Evolutionary conservation across 2,113 vertebrate species (phyloP).

Genomic region (Panthera leo): DNA sequence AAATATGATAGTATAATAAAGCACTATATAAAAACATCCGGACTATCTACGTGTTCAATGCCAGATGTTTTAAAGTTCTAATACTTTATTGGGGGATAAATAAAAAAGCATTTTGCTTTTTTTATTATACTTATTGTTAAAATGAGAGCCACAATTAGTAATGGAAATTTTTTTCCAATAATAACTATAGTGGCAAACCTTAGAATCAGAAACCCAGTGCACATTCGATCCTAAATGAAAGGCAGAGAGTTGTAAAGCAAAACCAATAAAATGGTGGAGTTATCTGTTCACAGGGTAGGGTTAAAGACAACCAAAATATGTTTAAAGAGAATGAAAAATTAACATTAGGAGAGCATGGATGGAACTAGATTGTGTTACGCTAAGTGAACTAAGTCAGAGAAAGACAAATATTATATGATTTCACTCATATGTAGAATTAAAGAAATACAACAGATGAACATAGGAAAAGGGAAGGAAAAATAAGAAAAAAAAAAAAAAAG

Average conservation of each 20-base stretch:
- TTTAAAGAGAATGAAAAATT: neutral
- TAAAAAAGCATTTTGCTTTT: neutral
- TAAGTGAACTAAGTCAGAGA: too few relatives aligned
- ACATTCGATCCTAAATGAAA: neutral
- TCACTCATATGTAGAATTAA: too few relatives aligned
- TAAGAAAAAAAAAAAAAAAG: too few relatives aligned
- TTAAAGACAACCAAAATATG: neutral
- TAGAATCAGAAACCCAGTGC: neutral
- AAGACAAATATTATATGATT: too few relatives aligned
- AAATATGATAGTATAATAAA: neutral
- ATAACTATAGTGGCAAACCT: neutral
- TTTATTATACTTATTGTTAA: neutral
- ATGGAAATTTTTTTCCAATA: neutral
- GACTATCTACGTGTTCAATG: neutral
- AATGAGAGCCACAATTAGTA: neutral
- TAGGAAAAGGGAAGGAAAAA: too few relatives aligned
- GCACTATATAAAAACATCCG: neutral
- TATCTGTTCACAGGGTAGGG: neutral
- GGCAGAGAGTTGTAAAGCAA: neutral
- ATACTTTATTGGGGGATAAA: neutral
- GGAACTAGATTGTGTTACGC: too few relatives aligned
- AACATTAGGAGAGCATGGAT: neutral
- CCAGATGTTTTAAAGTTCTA: neutral
- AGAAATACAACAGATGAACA: too few relatives aligned
- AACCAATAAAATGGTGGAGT: neutral